Evolutionary conservation across 2,113 vertebrate genomes (phyloP).

Genomic region (Percopsis transmontana): DNA sequence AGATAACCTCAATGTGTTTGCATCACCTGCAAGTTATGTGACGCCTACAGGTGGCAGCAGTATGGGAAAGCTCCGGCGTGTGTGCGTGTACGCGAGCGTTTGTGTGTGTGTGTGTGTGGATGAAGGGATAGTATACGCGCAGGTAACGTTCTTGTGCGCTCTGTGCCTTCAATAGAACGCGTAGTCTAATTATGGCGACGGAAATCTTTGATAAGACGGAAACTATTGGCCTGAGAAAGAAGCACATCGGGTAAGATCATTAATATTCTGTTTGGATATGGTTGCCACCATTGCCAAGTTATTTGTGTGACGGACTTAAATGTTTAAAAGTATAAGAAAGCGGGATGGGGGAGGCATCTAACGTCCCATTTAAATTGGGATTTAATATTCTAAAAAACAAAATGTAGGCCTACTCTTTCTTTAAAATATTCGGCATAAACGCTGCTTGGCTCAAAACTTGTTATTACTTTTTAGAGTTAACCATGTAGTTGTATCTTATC

Average conservation of each 20-base stretch:
- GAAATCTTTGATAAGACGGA: conserved; percentile 81
- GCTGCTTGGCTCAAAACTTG: no score
- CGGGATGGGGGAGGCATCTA: no score
- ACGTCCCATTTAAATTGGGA: no score
- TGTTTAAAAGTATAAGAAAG: no score
- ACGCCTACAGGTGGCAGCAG: not conserved
- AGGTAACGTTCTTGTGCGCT: not conserved
- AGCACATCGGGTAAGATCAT: conserved; percentile 86
- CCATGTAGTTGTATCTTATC: no score
- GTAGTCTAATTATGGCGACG: conserved; percentile 55
- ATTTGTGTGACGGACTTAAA: not conserved
- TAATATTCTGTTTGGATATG: not conserved
- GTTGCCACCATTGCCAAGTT: not conserved
- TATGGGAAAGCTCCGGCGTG: not conserved
- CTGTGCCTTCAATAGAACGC: no score
- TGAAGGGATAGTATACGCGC: not conserved
- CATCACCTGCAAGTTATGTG: not conserved
- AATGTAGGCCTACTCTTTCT: no score
- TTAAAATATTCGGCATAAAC: no score
- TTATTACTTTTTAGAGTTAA: no score
- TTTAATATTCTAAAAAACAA: no score
- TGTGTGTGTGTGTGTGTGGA: not conserved
- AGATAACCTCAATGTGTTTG: not conserved
- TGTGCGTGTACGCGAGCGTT: no score
- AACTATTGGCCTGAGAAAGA: conserved; percentile 85